phyloP scores from a whole-genome alignment of 2,888 invertebrate genomes.

The Cordylochernes scorpioides region DNA sequence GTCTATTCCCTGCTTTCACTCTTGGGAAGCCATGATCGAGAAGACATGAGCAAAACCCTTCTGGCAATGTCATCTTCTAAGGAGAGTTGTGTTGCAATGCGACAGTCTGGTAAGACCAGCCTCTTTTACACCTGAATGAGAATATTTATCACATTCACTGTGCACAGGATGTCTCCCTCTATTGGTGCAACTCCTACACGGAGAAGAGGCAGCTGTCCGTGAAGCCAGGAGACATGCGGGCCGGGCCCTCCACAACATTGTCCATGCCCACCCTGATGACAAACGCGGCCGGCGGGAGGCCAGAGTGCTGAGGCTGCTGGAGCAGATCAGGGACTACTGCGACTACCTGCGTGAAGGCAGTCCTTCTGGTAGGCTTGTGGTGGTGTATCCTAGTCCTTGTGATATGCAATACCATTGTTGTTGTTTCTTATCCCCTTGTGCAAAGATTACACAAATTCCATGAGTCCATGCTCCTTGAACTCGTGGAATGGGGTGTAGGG shows the following conservation, averaged over 20 bases:
- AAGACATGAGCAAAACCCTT: constrained; percentile 62
- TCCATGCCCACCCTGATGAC: constrained; percentile 71
- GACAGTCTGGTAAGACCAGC: constrained; percentile 38
- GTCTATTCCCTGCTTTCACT: constrained; percentile 74
- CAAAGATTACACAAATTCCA: too few species aligned
- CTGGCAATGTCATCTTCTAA: constrained; percentile 66
- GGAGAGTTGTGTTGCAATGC: constrained; percentile 69
- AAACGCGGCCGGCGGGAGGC: constrained; percentile 65
- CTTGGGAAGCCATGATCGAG: constrained; percentile 57
- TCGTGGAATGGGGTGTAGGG: too few species aligned
- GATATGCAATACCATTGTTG: too few species aligned
- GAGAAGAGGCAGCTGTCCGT: constrained; percentile 11
- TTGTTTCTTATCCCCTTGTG: too few species aligned
- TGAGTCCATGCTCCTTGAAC: too few species aligned
- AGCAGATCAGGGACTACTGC: constrained; percentile 60
- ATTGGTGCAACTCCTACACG: constrained; percentile 46
- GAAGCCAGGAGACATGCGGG: constrained; percentile 57
- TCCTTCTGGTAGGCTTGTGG: too few species aligned
- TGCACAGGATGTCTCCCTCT: constrained; percentile 56
- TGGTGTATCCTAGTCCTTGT: too few species aligned
- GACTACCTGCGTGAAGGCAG: constrained; percentile 27
- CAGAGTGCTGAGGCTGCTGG: constrained; percentile 58
- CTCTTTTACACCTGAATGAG: constrained; percentile 1
- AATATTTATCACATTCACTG: neutral
- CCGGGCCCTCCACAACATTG: constrained; percentile 66